Percentiles rank a stretch among this genome's conserved stretches.
Evolutionary conservation across 2,797 vertebrate species (phyloP).

Genomic region (Sphenodon punctatus): DNA sequence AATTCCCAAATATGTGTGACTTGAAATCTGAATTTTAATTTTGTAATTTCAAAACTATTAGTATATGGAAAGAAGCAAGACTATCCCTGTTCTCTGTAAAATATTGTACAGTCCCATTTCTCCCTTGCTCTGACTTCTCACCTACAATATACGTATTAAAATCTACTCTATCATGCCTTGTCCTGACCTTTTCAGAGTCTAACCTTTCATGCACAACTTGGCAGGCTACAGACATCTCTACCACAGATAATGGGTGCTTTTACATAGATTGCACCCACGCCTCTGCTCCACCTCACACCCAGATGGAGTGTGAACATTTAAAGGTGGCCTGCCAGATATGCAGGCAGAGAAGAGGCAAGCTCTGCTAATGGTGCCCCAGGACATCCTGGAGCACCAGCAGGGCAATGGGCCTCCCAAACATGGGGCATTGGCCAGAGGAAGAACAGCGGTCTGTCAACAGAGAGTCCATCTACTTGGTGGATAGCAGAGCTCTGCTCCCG

Average conservation of each 20-base stretch:
- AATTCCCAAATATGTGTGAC: neutral
- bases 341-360: too few species aligned
- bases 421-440: too few species aligned
- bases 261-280: too few species aligned
- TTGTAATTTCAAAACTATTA: neutral
- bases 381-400: too few species aligned
- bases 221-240: neutral
- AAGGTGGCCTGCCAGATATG: too few species aligned
- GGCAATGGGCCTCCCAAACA: too few species aligned
- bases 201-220: neutral
- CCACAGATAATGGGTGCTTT: neutral
- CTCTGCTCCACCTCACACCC: too few species aligned
- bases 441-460: too few species aligned
- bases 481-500: too few species aligned
- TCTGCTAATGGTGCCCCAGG: too few species aligned
- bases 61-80: neutral
- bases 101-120: neutral
- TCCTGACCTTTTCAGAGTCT: neutral
- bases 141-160: neutral
- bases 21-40: neutral
- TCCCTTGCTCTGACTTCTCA: neutral
- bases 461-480: too few species aligned
- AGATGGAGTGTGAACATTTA: too few species aligned
- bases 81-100: neutral
- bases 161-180: neutral